Percentiles rank a stretch among this genome's conserved stretches.
Evolutionary conservation across 2,888 invertebrate genomes (phyloP).

Genomic region (Panzeria rudis): DNA sequence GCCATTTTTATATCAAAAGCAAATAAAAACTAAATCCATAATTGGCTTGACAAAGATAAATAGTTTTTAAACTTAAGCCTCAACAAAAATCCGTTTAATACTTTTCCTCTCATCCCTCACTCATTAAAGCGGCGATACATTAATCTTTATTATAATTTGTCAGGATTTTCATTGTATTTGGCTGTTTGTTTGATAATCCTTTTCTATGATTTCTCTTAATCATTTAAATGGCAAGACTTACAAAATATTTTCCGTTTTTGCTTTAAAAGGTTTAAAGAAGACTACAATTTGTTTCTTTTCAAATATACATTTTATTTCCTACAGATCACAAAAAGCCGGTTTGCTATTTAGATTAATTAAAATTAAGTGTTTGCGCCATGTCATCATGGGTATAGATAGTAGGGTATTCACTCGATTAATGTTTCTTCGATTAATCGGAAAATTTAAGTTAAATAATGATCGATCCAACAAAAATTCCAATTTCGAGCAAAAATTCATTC

Average conservation of each 20-base stretch:
- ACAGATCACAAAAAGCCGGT: constrained; percentile 42
- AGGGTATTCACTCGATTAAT: no score
- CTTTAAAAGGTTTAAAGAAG: constrained; percentile 12
- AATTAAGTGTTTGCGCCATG: constrained; percentile 59
- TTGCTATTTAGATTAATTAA: constrained; percentile 62
- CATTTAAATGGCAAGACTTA: constrained; percentile 24
- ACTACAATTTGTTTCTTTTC: not conserved
- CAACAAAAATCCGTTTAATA: not conserved
- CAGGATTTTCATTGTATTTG: constrained; percentile 55
- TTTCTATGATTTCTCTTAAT: constrained; percentile 48
- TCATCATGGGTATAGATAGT: constrained; percentile 23
- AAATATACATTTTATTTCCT: not conserved
- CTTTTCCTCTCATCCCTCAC: not conserved
- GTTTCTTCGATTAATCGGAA: no score
- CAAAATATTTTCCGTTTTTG: constrained; percentile 11
- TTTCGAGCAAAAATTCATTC: no score
- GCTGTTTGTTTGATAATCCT: constrained; percentile 46
- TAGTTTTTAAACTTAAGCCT: constrained; percentile 2
- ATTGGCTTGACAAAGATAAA: constrained; percentile 43
- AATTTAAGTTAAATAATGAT: no score
- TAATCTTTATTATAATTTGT: constrained; percentile 56
- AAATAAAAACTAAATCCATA: no score
- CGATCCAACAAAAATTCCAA: no score
- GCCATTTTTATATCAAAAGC: no score
- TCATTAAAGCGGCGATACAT: not conserved